Evolutionary conservation across 2,797 vertebrate genomes (phyloP).

Genomic region (Remorina albescens): DNA sequence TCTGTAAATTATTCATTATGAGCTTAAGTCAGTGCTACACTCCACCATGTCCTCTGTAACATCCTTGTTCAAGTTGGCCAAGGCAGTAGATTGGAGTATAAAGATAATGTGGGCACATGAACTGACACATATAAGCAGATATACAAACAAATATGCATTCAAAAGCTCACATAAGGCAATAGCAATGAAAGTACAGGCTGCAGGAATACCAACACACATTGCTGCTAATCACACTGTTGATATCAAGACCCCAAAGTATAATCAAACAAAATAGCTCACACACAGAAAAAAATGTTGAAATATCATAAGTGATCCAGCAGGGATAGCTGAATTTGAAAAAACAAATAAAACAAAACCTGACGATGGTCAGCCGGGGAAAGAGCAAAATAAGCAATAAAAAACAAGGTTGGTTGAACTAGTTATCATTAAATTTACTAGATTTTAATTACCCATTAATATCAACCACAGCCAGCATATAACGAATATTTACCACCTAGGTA

Average conservation of each 20-base stretch:
- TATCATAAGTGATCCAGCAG: neutral
- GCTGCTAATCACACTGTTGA: neutral
- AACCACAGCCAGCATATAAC: neutral
- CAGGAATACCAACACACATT: neutral
- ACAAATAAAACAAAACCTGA: neutral
- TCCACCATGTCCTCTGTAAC: conserved; percentile 43
- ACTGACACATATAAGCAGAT: neutral
- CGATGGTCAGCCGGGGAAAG: too few relatives aligned
- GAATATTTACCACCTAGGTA: too few relatives aligned
- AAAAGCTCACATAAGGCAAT: neutral
- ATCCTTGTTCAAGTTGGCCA: conserved; percentile 43
- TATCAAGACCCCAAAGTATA: neutral
- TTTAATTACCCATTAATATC: neutral
- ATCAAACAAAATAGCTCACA: neutral
- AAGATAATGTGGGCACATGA: conserved; percentile 24
- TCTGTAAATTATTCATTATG: conserved; percentile 63
- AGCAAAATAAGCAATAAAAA: too few relatives aligned
- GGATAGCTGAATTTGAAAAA: neutral
- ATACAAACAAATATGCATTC: neutral
- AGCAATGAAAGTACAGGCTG: neutral
- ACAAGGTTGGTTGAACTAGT: too few relatives aligned
- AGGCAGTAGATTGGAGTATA: conserved; percentile 39
- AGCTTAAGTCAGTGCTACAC: conserved; percentile 54
- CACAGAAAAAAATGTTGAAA: neutral
- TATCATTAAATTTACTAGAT: too few relatives aligned